Evolutionary conservation across 2,888 invertebrate genomes (phyloP).

Genomic region (Torymus texanus): DNA sequence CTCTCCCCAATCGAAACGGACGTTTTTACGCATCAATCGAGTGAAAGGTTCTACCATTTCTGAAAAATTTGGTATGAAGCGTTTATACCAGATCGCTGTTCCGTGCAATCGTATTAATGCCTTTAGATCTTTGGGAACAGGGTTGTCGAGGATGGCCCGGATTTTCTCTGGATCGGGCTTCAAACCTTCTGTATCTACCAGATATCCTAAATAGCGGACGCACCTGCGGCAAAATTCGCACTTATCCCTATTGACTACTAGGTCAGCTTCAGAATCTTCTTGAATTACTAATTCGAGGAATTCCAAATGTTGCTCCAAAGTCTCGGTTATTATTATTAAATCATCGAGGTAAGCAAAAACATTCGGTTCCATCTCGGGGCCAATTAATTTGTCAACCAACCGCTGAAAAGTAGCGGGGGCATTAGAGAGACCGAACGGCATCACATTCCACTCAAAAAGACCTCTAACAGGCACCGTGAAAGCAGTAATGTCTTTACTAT

Average conservation of each 20-base stretch:
- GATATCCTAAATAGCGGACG: neutral
- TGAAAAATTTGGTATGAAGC: neutral
- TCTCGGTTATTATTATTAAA: conserved; percentile 2
- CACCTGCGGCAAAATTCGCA: neutral
- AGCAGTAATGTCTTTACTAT: conserved; percentile 62
- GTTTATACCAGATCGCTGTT: neutral
- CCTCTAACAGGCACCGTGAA: conserved; percentile 62
- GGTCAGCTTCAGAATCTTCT: neutral
- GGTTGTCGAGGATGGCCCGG: neutral
- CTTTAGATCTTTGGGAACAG: too few relatives aligned
- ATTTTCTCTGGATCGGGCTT: neutral
- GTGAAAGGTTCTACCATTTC: neutral
- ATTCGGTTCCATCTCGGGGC: neutral
- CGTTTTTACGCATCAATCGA: neutral
- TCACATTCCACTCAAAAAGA: neutral
- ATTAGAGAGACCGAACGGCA: neutral
- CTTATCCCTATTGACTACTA: neutral
- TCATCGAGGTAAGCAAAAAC: neutral
- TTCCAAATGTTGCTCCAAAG: neutral
- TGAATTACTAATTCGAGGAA: neutral
- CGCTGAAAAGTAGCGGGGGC: neutral
- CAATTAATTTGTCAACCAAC: neutral
- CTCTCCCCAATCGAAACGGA: neutral
- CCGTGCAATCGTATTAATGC: neutral
- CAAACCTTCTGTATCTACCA: neutral